These are phyloP conservation scores for Sarcophaga carnaria DNA, from an alignment of 2,888 invertebrate genomes.

Conservation along the genomic window DNA sequence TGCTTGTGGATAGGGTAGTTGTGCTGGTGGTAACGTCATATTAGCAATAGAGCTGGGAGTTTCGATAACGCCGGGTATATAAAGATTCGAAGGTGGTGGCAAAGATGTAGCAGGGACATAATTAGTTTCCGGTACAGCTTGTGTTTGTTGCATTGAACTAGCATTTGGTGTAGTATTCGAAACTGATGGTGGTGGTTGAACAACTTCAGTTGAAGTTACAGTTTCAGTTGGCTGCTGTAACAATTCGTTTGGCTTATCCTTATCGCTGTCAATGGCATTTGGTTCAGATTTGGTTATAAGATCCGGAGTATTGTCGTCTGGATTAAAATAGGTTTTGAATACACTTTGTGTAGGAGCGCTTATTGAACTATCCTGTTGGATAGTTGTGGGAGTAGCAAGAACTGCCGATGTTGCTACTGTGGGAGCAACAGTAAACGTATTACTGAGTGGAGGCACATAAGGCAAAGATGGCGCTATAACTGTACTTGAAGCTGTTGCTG, in stretches of 20 bases:
- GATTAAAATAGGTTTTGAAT: slow-evolving; percentile 79
- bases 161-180: slow-evolving; percentile 13
- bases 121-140: slow-evolving; percentile 19
- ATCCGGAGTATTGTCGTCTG: slow-evolving; percentile 73
- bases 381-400: slow-evolving; percentile 42
- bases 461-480: slow-evolving; percentile 79
- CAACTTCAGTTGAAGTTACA: slow-evolving; percentile 10
- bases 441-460: slow-evolving; percentile 81
- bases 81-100: slow-evolving; percentile 72
- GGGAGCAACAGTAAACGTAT: slow-evolving; percentile 74
- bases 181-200: slow-evolving; percentile 22
- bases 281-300: slow-evolving; percentile 44
- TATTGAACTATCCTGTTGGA: slow-evolving; percentile 26
- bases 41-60: slow-evolving; percentile 13
- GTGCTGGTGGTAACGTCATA: slow-evolving; percentile 58
- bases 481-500: slow-evolving; percentile 50
- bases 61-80: slow-evolving; percentile 76
- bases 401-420: slow-evolving; percentile 19
- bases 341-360: slow-evolving; percentile 73
- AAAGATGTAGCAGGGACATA: slow-evolving; percentile 46
- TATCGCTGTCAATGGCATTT: slow-evolving; percentile 68
- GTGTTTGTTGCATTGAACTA: background rate
- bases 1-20: slow-evolving; percentile 76
- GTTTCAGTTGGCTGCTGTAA: slow-evolving; percentile 15
- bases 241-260: background rate